Percentiles rank a stretch among this genome's conserved stretches.
phyloP scores from a whole-genome alignment of 2,888 invertebrate species.

The Eugnorisma glareosa region DNA sequence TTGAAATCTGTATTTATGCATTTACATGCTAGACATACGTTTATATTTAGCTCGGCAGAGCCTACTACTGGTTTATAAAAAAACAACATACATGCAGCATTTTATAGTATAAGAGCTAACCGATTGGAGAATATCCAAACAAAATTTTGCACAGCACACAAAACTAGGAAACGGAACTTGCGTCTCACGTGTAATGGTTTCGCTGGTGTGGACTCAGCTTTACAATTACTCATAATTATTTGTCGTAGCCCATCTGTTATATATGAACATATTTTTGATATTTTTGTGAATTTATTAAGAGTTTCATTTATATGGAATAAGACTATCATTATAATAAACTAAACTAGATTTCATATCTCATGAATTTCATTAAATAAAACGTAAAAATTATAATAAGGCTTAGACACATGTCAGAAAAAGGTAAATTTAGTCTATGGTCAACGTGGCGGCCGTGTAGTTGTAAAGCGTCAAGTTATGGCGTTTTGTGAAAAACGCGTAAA shows the following conservation, averaged over 20 bases:
- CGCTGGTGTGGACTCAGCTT: slow-evolving; percentile 58
- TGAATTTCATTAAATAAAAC: slow-evolving; percentile 1
- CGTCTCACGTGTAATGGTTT: slow-evolving; percentile 58
- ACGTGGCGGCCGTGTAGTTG: slow-evolving; percentile 83
- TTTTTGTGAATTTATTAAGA: background rate
- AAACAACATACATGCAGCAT: background rate
- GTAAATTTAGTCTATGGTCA: slow-evolving; percentile 82
- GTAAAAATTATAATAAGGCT: slow-evolving; percentile 60
- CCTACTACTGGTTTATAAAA: background rate
- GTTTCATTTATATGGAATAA: background rate
- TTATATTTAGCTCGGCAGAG: background rate
- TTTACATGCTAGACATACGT: background rate
- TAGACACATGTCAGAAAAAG: slow-evolving; percentile 67
- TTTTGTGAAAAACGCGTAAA: slow-evolving; percentile 83
- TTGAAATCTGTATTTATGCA: background rate
- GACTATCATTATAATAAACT: background rate
- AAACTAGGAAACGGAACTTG: slow-evolving; percentile 80
- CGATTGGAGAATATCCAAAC: slow-evolving; percentile 42
- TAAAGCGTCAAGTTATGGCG: slow-evolving; percentile 86
- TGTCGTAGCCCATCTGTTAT: slow-evolving; percentile 28
- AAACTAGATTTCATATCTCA: background rate
- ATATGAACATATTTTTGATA: slow-evolving; percentile 7
- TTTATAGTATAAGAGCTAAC: background rate
- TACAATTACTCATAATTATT: slow-evolving; percentile 33
- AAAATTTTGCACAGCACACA: slow-evolving; percentile 71